A percentile compares a stretch with the other conserved stretches of the same genome.
Evolutionary conservation across 1,140 invertebrate genomes (phyloP).

Genomic region (Oscheius sp.): DNA sequence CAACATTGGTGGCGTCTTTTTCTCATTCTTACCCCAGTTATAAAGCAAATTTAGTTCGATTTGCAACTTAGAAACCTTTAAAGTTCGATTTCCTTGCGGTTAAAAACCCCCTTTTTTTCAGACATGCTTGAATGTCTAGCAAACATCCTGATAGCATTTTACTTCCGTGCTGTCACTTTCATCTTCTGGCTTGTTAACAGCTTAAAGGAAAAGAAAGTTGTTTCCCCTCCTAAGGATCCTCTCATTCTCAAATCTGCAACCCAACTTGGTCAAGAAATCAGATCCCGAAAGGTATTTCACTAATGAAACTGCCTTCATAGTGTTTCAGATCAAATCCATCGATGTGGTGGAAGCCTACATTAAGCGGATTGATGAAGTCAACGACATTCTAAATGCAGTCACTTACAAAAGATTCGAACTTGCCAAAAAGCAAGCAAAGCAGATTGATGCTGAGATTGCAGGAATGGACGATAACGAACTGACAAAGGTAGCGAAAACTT

Average conservation of each 20-base stretch:
- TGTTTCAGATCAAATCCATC: constrained; percentile 17
- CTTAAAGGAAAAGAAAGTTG: neutral
- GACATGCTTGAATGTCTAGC: too few species aligned
- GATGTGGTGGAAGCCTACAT: constrained; percentile 23
- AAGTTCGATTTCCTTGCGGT: too few species aligned
- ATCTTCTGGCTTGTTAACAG: constrained; percentile 4
- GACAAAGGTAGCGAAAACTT: constrained; percentile 10
- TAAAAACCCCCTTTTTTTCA: too few species aligned
- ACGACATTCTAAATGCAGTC: constrained; percentile 16
- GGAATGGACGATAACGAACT: constrained; percentile 12
- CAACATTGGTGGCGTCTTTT: too few species aligned
- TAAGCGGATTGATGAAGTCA: constrained; percentile 23
- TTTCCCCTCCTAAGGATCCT: neutral
- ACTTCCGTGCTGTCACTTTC: neutral
- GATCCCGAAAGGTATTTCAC: constrained; percentile 30
- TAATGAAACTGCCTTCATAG: too few species aligned
- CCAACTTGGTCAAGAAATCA: neutral
- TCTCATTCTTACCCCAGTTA: too few species aligned
- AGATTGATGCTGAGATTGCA: constrained; percentile 1
- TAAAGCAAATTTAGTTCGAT: too few species aligned
- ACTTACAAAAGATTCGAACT: constrained; percentile 8
- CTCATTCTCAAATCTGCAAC: constrained; percentile 26
- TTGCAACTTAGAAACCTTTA: too few species aligned
- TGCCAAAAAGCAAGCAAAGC: constrained; percentile 2
- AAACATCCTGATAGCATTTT: neutral